Base-by-base conservation (phyloP, 30 jellyfish, hydroid and myxozoan genomes). In the Chironex yamaguchii region DNA sequence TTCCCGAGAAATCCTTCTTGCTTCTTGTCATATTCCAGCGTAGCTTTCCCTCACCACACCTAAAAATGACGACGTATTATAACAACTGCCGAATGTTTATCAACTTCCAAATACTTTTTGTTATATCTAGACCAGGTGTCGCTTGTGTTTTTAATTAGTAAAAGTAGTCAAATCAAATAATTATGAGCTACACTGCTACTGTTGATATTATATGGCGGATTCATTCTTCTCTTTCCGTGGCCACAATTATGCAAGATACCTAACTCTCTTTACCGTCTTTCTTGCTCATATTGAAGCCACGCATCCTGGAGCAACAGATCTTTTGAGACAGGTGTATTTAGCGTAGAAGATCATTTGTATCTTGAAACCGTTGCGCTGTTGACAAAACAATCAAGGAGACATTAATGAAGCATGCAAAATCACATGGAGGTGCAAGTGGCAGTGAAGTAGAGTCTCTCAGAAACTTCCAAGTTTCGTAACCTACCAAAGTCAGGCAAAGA, bases 241-340 rank as follows among this genome's bases (percentile, higher is more conserved):
- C 58, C 58, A 42, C 9, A 42, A 42, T 17, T 42, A 42, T 42
- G 58, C 58, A 17, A 42, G 58, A 42, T 42, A 42, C 84, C 71
- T 70, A 35, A 35, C 84, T 29, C 21, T 70, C 73, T 70, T 70
- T 70, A 32, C 84, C 20, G 84, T 70, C 29, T 71, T 71, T 54
- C 70, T 71, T 71, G 85, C 85, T 32, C 34, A 71, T 36, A 71
- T 71, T 71, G 85, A 71, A 32, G 79, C 24, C 70, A 27, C 76
- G 36, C 85, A 71, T 36, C 70, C 85, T 32, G 85, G 85, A 36
- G 85, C 85, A 71, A 71, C 85, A 71, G 71, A 71, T 32, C 34
- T 71, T 34, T 31, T 71, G 4, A 71, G 36, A 71, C 67, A 32
- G 85, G 85, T 29, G 80, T 34, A 21, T 32, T 36, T 71, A 71